Evolutionary conservation across 2,113 vertebrate genomes (phyloP), one percentile per base, ranked within the genome.

Genomic region (Hydrochoerus hydrochaeris): DNA sequence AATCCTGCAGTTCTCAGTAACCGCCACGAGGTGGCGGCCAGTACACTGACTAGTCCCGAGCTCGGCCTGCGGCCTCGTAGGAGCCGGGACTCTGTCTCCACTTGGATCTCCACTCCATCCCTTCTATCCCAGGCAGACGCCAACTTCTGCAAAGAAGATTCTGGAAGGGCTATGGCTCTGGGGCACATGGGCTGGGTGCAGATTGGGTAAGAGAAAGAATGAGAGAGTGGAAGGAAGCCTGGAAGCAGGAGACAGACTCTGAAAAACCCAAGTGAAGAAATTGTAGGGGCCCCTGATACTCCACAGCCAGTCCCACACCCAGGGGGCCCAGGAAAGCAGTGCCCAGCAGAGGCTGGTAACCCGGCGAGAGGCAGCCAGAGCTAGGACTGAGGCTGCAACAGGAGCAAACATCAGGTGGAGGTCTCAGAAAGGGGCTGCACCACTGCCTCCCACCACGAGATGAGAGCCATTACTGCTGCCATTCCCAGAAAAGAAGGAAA

Each of bases 1-100:
- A 85, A 35, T 4, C 54, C 80, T 97, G 95, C 87, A 89, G 91
- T 96, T 93, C 87, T 91, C 77, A 24, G 30, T 22, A 28, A 0
- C 19, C 19, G 87, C 97, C 98, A 97, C 97, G 65, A 94, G 98
- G 97, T 98, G 97, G 98, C 95, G n/a, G 32, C 41, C 63, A 85
- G 69, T 6, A 44, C 85, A 44, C 52, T 95, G 1, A 41, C 62
- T 78, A 91, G 63, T 86, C 58, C 52, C 10, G 26, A 82, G n/a
- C n/a, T 22, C 35, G 30, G 9, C 44, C 30, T 1, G 26, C 41
- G 10, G 8, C 41, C 62, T 71, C 44, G 7, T 26, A 1, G 11
- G 78, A 62, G 77, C 26, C 12, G 16, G n/a, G 26, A 78, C 44
- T 22, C 22, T 41, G 20, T 67, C 63, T 63, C 38, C 41, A 69